Evolutionary conservation across 2,113 vertebrate species (phyloP), one percentile per base, ranked within the genome.

Genomic region (Pseudonaja textilis): DNA sequence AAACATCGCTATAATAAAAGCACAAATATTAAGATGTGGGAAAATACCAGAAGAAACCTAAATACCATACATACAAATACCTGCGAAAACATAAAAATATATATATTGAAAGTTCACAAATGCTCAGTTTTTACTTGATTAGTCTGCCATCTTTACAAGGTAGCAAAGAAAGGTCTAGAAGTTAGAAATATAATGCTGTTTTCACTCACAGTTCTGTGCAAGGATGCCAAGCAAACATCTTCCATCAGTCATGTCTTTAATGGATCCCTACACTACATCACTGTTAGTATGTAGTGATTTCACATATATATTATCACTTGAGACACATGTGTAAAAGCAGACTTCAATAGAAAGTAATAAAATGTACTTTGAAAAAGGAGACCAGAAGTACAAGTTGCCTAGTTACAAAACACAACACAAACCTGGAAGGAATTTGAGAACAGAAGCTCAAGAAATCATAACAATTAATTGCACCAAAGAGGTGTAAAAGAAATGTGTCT

Each of bases 391-490:
- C 45, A 89, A 55, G 16, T 89, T 61, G n/a, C 74, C 81, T 61
- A 91, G 93, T 18, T 61, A 91, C 90, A 42, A 55, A 50, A 89
- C 42, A 57, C 29, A 91, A 59, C 54, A 59, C 14, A 89, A 69
- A 89, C 42, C 64, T 89, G n/a, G 39, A 91, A 89, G 20, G 42
- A 29, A 42, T 59, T 3, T 57, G 29, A 39, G 12, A 85, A 85
- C 11, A 90, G 55, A 89, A 85, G 42, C 25, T 56, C 23, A 91
- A 4, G 25, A 59, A 81, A 57, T 16, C 34, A 3, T 22, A 85
- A 87, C 18, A 89, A 85, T 89, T 91, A 89, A 52, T n/a, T 11
- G 23, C 55, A 85, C 23, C 45, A 54, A 89, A 89, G n/a, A 85
- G 3, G 14, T 54, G 64, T 25, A 18, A 85, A 16, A 74, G 5